Evolutionary conservation across 1,140 invertebrate genomes (phyloP), one percentile per base, ranked within the genome.

Genomic region (Pteromalus puparum): DNA sequence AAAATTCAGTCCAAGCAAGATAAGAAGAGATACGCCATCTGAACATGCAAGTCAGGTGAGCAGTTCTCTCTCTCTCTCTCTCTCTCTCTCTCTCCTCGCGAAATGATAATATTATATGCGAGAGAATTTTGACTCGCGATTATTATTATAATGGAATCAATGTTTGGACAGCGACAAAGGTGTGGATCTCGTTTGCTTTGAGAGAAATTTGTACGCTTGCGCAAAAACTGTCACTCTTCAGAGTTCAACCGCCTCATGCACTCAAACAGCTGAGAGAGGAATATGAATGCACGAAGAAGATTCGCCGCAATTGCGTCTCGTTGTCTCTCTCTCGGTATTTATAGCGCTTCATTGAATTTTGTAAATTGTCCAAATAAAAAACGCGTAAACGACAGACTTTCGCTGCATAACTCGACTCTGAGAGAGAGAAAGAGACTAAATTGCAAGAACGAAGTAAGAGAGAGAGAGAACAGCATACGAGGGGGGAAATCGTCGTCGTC

Each of bases 331-430:
- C 5, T 28, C 30, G 15, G 34, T 83, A 77, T 83, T 83, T 83
- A 53, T 72, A 83, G 75, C n/a, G 53, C 18, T 68, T 34, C 13
- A 48, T 83, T 83, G 76, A 83, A 77, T 78, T 70, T 83, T 67
- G 74, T 26, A 76, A 83, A 83, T 67, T 78, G 42, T 72, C 34
- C 61, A 9, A 78, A 72, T 83, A 78, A 78, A 83, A 83, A 82
- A 18, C 6, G 38, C 53, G 61, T 26, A 48, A 34, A 74, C 34
- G 65, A 70, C 68, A 30, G 28, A 70, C 68, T 70, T 70, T 70
- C 24, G 26, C 24, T 70, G 68, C 28, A 18, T 70, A 18, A 70
- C 24, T 30, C 67, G 67, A 70, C 9, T 42, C 26, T 30, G 26
- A 26, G 10, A 26, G 26, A 13, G 68, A 15, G 13, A 21, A n/a